Evolutionary conservation across 2,888 invertebrate genomes (phyloP), one percentile per base, ranked within the genome.

Genomic region (Hedya salicella): DNA sequence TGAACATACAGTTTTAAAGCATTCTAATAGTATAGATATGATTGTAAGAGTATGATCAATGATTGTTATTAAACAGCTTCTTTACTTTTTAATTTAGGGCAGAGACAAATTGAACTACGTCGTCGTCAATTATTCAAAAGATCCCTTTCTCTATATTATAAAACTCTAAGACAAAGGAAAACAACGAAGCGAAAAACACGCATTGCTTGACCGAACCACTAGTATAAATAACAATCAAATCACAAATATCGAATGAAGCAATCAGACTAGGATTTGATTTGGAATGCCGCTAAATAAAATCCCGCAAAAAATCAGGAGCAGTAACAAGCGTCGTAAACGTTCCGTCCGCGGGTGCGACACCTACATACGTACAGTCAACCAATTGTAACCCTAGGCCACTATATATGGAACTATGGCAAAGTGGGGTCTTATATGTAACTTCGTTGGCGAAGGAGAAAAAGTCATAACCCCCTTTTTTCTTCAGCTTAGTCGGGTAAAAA

Each of bases 271-370:
- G 57, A 44, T 44, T 48, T 14, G 46, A 19, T 46, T 59, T 13
- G n/a, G n/a, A 46, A 44, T n/a, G 36, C 36, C 19, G 32, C 36
- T 46, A 59, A 59, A 59, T 59, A 32, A 59, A 59, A 21, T 59
- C 46, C 36, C 19, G 36, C 59, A 59, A 48, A 46, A 57, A 59
- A 56, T 48, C 59, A 48, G 44, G 59, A 48, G 56, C 56, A 42
- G 46, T 59, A 48, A 59, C 46, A 59, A 59, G 59, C 59, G 46
- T 48, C 59, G 59, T 59, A 59, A 48, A 32, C 32, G 44, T 32
- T 42, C 6, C 57, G 57, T 21, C 11, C 40, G 40, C 54, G 19
- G n/a, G 40, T 11, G 25, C 39, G 13, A 3, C 39, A 39, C 25
- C 25, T 25, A 25, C 19, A 36, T 53, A 32, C 1, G 2, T 16